Evolutionary conservation across 2,797 vertebrate genomes (phyloP), one percentile per base, ranked within the genome.

Genomic region (Leptoclinus maculatus): DNA sequence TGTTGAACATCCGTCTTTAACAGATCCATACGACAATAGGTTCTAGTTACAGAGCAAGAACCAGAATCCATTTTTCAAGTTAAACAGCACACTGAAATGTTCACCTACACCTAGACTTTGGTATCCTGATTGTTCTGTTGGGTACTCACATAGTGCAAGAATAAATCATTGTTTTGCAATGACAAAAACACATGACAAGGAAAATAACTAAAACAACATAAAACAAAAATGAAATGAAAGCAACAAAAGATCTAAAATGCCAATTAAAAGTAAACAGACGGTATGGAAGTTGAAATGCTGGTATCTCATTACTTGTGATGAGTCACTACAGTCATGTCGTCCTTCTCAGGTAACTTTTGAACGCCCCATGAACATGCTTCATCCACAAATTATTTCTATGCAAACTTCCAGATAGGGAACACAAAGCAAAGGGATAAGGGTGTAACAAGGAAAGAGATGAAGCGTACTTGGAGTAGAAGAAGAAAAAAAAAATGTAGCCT

Each of bases 331-430:
- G 47, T 73, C 70, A 62, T 68, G 54, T 49, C 14, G 45, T 79
- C 47, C 57, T 43, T 71, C 56, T 67, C 67, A 54, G 43, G 47
- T 78, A 73, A 76, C 69, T 69, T 76, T 36, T 82, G 11, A 79
- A 70, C 14, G n/a, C 51, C 64, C 49, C 41, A 68, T 70, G 74
- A 88, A 88, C 71, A 83, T 69, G 39, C 38, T 38, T 78, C 45
- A 79, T 64, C 79, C 54, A 78, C 32, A 86, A 74, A 83, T 83
- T 60, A 87, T 80, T 83, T 85, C 43, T 79, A 86, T 88, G 87
- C 83, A 80, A 87, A 90, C 86, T 47, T 54, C 76, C 65, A 65
- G 68, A 84, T 53, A 56, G 75, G 54, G 64, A 85, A 80, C 69
- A 78, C 71, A 82, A 79, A 86, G 65, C 56, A 81, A 71, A 60